A percentile compares a stretch with the other conserved stretches of the same genome.
Evolutionary conservation across 2,113 vertebrate species (phyloP).

Genomic region (Oxyruncus cristatus): DNA sequence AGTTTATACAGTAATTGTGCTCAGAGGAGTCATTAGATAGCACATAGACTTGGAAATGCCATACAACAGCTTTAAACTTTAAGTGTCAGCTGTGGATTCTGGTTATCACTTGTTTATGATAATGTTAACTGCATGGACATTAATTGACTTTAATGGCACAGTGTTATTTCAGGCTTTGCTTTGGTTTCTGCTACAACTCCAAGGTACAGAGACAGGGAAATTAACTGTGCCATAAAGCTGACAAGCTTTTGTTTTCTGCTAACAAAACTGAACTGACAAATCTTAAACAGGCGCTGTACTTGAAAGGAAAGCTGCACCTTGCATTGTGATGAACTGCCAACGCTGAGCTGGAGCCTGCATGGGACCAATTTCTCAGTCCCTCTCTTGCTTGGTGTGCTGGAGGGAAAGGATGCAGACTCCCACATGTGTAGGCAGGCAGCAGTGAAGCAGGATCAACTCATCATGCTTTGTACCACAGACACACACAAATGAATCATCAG

Average conservation of each 20-base stretch:
- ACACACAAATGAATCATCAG: neutral
- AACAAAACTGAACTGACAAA: neutral
- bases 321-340: neutral
- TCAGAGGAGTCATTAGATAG: neutral
- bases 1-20: neutral
- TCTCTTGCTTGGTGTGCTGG: neutral
- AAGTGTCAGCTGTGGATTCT: neutral
- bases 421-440: accelerated
- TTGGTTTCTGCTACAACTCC: neutral
- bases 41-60: neutral
- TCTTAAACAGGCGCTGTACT: neutral
- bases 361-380: neutral
- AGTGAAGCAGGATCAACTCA: neutral
- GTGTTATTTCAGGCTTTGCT: neutral
- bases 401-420: neutral
- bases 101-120: neutral
- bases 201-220: neutral
- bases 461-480: neutral
- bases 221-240: neutral
- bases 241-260: neutral
- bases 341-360: neutral
- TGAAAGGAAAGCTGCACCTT: neutral
- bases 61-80: neutral
- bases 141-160: neutral
- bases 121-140: neutral